phyloP scores from a whole-genome alignment of 92 coral and sea anemone species.

The Montipora capitata region DNA sequence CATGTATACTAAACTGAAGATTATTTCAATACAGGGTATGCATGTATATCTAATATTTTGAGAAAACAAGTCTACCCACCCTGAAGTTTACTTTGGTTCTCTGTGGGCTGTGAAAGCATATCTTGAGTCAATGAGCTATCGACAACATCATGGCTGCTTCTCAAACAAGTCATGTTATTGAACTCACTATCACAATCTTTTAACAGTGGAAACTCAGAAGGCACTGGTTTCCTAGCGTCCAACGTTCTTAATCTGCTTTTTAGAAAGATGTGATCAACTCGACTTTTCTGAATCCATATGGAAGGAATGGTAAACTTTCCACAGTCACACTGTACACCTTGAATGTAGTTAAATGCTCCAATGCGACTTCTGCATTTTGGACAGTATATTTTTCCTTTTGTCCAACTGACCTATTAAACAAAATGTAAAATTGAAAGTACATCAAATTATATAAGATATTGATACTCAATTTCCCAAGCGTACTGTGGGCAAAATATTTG shows the following conservation, averaged over 20 bases:
- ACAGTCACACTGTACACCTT: constrained; percentile 87
- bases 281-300: constrained; percentile 92
- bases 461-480: too few relatives aligned
- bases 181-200: neutral
- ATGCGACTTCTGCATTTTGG: constrained; percentile 89
- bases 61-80: constrained; percentile 24
- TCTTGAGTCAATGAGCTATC: neutral
- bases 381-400: constrained; percentile 90
- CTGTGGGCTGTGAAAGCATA: neutral
- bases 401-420: constrained; percentile 82
- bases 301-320: constrained; percentile 89
- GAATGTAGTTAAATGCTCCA: constrained; percentile 94
- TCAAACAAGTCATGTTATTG: neutral
- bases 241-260: neutral
- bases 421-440: too few relatives aligned
- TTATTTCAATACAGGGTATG: too few relatives aligned
- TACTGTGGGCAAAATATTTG: too few relatives aligned
- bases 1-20: too few relatives aligned
- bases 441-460: too few relatives aligned
- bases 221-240: constrained; percentile 24
- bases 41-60: neutral
- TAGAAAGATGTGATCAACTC: constrained; percentile 79
- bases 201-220: neutral
- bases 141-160: neutral
- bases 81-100: neutral